Conservation (phyloP, 2,797 vertebrate genomes). For the Eupleurogrammus muticus region DNA sequence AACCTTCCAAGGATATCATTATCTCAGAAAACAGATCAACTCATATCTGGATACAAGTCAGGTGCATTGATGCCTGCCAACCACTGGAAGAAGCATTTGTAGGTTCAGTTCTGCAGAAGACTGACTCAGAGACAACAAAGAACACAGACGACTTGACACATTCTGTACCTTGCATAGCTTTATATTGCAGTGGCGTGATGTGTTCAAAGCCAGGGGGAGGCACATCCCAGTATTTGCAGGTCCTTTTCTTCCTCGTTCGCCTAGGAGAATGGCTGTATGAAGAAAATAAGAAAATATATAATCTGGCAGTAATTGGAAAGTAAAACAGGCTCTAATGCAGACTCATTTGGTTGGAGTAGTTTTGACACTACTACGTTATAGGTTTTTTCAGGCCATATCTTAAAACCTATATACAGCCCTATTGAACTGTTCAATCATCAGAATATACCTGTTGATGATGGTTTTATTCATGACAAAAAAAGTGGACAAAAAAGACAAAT, state of each 20-base stretch:
- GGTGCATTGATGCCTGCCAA: not conserved
- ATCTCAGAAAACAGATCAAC: not conserved
- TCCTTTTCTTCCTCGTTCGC: slow-evolving; percentile 79
- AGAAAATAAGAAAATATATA: not conserved
- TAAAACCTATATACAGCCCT: too few relatives aligned
- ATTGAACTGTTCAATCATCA: too few relatives aligned
- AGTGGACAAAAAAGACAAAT: too few relatives aligned
- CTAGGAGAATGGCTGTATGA: slow-evolving; percentile 78
- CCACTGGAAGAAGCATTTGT: not conserved
- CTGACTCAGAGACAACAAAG: not conserved
- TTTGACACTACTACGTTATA: too few relatives aligned
- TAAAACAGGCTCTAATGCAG: too few relatives aligned
- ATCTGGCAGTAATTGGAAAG: too few relatives aligned
- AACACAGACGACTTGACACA: not conserved
- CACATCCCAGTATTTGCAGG: slow-evolving; percentile 84
- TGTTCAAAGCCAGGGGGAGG: slow-evolving; percentile 83
- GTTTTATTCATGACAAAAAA: too few relatives aligned
- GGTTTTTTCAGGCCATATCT: too few relatives aligned
- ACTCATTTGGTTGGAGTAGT: too few relatives aligned
- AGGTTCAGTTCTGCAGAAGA: not conserved
- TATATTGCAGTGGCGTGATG: slow-evolving; percentile 85
- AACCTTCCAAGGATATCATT: too few relatives aligned
- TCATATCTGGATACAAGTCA: not conserved
- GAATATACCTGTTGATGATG: too few relatives aligned
- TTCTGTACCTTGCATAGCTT: slow-evolving; percentile 85